Evolutionary conservation across 2,888 invertebrate species (phyloP), one percentile per base, ranked within the genome.

Genomic region (Crematogaster levior): DNA sequence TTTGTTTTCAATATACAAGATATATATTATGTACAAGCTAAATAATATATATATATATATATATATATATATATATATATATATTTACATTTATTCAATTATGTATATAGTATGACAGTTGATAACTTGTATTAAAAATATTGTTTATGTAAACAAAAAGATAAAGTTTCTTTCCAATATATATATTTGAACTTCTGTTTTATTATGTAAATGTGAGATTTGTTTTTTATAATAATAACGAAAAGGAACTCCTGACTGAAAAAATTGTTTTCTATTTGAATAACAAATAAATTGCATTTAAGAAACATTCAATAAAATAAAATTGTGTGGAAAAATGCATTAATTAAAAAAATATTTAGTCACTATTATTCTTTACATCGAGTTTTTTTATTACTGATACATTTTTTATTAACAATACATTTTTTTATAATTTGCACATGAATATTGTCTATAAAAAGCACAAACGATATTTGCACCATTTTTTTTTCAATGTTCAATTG

Each of bases 161-260:
- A 15, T 1, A 18, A 63, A 61, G 18, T 12, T 18, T 15, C 12
- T 1, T 15, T 56, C 27, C 6, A 15, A 58, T 58, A n/a, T n/a
- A n/a, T 58, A 40, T n/a, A 27, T 27, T 40, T 27, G 4, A 27
- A 24, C 6, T 24, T 24, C 6, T 34, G 48, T n/a, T n/a, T 37
- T 60, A 60, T 61, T 37, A 3, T 34, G n/a, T n/a, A n/a, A n/a
- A n/a, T 34, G 7, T 6, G 2, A 34, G 34, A 30, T n/a, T 30
- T 56, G 18, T 15, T 6, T 10, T n/a, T n/a, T n/a, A n/a, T n/a
- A n/a, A n/a, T n/a, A n/a, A 53, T 7, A 40, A 12, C 48, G 51
- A 83, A 81, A 3, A 74, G 18, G 56, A 75, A 73, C n/a, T 61
- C 1, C 27, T n/a, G 1, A n/a, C 46, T 46, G 2, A 24, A 12